A percentile compares a stretch with the other conserved stretches of the same genome.
Evolutionary conservation across 1,140 invertebrate genomes (phyloP).

Genomic region (Nomia melanderi): DNA sequence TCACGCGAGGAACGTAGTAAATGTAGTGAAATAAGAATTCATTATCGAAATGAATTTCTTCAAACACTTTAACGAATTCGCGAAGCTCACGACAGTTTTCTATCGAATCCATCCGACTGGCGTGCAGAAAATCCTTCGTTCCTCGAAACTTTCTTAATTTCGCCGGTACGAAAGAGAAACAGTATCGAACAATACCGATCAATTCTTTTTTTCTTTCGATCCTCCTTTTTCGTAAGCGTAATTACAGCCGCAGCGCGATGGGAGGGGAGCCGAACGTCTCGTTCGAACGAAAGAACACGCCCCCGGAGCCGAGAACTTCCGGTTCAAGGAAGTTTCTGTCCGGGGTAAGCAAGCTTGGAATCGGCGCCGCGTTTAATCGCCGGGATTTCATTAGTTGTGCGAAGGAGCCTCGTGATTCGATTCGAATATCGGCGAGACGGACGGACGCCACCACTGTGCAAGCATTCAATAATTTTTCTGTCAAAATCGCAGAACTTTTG

Average conservation of each 20-base stretch:
- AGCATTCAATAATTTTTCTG: slow-evolving; percentile 34
- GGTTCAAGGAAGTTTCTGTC: slow-evolving; percentile 25
- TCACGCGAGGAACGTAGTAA: too few relatives aligned
- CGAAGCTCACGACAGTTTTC: too few relatives aligned
- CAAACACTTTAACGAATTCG: too few relatives aligned
- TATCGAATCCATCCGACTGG: too few relatives aligned
- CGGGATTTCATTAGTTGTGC: slow-evolving; percentile 43
- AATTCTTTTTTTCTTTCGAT: not conserved
- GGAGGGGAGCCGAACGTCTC: not conserved
- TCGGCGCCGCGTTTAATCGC: slow-evolving; percentile 42
- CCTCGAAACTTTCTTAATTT: slow-evolving; percentile 32
- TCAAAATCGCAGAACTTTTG: too few relatives aligned
- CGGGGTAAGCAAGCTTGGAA: slow-evolving; percentile 38
- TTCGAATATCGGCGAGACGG: slow-evolving; percentile 27
- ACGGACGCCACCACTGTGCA: slow-evolving; percentile 13
- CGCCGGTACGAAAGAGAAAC: not conserved
- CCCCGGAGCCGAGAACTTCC: slow-evolving; percentile 14
- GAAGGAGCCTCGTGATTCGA: slow-evolving; percentile 40
- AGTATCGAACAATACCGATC: not conserved
- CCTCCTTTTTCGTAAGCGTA: slow-evolving; percentile 11
- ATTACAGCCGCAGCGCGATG: slow-evolving; percentile 12
- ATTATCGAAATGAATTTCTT: too few relatives aligned
- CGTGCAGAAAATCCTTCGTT: not conserved
- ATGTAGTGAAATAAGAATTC: too few relatives aligned
- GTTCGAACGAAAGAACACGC: slow-evolving; percentile 9